Conservation (phyloP, 2,888 invertebrate species). For the Molanna angustata region DNA sequence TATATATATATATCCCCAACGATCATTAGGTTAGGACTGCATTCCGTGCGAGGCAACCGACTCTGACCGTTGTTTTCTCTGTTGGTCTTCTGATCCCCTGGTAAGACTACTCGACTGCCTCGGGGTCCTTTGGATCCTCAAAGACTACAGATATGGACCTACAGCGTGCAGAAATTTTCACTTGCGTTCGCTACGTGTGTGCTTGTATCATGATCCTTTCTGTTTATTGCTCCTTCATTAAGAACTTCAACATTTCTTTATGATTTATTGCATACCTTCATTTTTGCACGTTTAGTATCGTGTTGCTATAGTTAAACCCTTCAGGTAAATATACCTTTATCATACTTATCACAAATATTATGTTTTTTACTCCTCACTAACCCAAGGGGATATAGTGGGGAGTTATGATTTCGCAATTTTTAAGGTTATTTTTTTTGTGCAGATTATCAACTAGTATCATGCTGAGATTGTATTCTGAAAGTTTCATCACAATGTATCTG, state of each 20-base stretch:
- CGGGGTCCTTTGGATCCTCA: background rate
- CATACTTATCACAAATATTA: too few relatives aligned
- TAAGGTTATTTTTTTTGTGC: too few relatives aligned
- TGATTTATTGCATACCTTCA: background rate
- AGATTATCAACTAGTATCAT: too few relatives aligned
- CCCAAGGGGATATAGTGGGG: too few relatives aligned
- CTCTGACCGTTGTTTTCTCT: background rate
- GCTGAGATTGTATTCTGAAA: too few relatives aligned
- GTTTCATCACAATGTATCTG: too few relatives aligned
- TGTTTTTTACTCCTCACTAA: too few relatives aligned
- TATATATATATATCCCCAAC: too few relatives aligned
- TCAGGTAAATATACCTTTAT: too few relatives aligned
- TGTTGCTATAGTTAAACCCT: too few relatives aligned
- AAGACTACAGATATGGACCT: background rate
- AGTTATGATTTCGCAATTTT: too few relatives aligned
- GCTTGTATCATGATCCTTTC: background rate
- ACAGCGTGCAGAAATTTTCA: background rate
- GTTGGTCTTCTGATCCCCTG: background rate
- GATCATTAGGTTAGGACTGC: constrained; percentile 2
- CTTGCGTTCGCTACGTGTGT: background rate
- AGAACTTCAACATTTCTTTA: background rate
- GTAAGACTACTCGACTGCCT: background rate
- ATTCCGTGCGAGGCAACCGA: background rate
- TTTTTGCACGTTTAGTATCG: too few relatives aligned
- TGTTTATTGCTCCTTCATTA: background rate